Percentiles rank a stretch among this genome's conserved stretches.
Conservation (phyloP, 2,888 invertebrate genomes). For the Trisateles emortualis region DNA sequence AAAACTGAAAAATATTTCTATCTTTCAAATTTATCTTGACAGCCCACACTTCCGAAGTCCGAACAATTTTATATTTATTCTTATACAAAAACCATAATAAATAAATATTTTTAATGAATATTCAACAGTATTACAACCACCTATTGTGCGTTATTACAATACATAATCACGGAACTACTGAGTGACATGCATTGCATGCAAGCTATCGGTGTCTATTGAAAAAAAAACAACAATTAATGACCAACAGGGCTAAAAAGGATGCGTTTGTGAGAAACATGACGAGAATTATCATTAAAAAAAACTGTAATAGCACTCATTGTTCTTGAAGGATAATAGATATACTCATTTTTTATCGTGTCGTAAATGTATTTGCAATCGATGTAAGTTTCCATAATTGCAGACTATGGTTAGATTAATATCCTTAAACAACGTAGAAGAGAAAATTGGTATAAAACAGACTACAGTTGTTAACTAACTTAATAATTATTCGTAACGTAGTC, state of each 20-base stretch:
- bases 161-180: slow-evolving; percentile 49
- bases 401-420: neutral
- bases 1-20: no score
- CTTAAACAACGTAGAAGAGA: neutral
- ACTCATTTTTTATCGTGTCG: slow-evolving; percentile 76
- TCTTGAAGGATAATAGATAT: slow-evolving; percentile 72
- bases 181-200: slow-evolving; percentile 43
- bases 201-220: slow-evolving; percentile 35
- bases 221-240: slow-evolving; percentile 48
- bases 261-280: slow-evolving; percentile 56
- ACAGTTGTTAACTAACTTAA: no score
- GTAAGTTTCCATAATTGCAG: slow-evolving; percentile 69
- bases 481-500: no score
- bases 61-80: no score
- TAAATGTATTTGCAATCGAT: slow-evolving; percentile 60
- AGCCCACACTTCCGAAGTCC: no score
- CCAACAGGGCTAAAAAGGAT: slow-evolving; percentile 65
- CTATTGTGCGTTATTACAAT: slow-evolving; percentile 38
- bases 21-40: no score
- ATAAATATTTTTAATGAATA: slow-evolving; percentile 20
- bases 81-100: no score
- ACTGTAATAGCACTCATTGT: slow-evolving; percentile 77
- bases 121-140: slow-evolving; percentile 16
- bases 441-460: no score
- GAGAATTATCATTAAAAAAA: slow-evolving; percentile 79